Base-by-base conservation (phyloP, 2,113 vertebrate genomes). In the Nothoprocta perdicaria region DNA sequence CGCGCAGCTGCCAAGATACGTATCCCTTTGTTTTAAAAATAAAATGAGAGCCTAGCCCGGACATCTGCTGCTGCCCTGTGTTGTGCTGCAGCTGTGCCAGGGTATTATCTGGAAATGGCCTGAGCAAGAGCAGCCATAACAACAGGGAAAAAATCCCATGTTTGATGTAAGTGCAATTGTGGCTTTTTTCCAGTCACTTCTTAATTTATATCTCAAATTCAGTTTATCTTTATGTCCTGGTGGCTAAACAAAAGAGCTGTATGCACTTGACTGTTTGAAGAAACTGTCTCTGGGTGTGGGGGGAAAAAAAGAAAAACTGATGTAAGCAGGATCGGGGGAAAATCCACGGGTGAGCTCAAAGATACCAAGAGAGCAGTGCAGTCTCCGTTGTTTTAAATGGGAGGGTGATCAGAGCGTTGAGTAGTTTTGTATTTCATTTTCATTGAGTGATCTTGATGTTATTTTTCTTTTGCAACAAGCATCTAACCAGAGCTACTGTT, bases 161-260 rank as follows among this genome's bases (percentile, higher is more conserved):
- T 93, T 92, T 93, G 90, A 93, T 93, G 63, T 95, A 75, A 96
- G 94, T 96, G 90, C 93, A 90, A 1, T 78, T n/a, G 89, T 96
- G 94, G 95, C 90, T 95, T 95, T 79, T 74, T 88, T 96, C 91
- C 96, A 96, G 92, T 84, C 90, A 89, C 74, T 86, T 93, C 89
- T 96, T 88, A 85, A 94, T 94, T 89, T 94, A 80, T 92, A 88
- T 69, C 50, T 91, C 86, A 92, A 67, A 88, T 95, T 95, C 90
- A 85, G 83, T 95, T 95, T 94, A 95, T 95, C 90, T 95, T 91
- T 5, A 0, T 94, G 90, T 80, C 66, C 65, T 80, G 45, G 65
- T 93, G 85, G 53, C 91, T 95, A 95, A 95, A 96, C 92, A 95
- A 91, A 91, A 91, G 95, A 89, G 91, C 82, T 86, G 69, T 41